Conservation (phyloP, 2,113 vertebrate species). For the Syngnathoides biaculeatus region DNA sequence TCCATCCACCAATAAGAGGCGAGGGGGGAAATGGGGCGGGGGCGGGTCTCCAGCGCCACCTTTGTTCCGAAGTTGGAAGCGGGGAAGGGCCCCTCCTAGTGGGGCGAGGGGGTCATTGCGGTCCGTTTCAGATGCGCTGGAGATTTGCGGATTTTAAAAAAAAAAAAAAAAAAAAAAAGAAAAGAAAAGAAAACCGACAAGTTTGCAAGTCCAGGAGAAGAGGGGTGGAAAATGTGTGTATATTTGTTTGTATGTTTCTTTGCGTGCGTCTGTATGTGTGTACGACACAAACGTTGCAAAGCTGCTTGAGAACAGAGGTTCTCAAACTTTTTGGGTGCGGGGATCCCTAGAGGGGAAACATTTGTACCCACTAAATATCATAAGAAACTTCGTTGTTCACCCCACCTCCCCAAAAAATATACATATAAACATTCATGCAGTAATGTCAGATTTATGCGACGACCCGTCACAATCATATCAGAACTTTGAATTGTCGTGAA, state of each 20-base stretch:
- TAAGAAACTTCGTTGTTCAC: no score
- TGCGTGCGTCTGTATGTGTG: background rate
- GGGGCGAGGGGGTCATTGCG: slow-evolving; percentile 61
- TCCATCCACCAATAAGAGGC: background rate
- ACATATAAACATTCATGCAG: no score
- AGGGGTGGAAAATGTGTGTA: slow-evolving; percentile 40
- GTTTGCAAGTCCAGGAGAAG: slow-evolving; percentile 52
- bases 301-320: slow-evolving; percentile 65
- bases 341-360: background rate
- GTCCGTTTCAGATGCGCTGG: slow-evolving; percentile 21
- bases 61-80: slow-evolving; percentile 16
- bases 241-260: background rate
- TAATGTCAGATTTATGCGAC: no score
- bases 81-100: slow-evolving; percentile 57
- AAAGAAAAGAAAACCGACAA: slow-evolving; percentile 18
- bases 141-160: background rate
- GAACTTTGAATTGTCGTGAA: no score
- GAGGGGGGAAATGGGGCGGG: no score
- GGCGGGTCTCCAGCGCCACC: background rate
- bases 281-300: slow-evolving; percentile 50
- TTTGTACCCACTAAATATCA: no score
- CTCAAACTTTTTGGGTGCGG: background rate
- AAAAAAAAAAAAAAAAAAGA: no score
- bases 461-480: no score
- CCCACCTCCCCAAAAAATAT: no score